phyloP scores from a whole-genome alignment of 2,113 vertebrate genomes.

The Lanius ludovicianus region DNA sequence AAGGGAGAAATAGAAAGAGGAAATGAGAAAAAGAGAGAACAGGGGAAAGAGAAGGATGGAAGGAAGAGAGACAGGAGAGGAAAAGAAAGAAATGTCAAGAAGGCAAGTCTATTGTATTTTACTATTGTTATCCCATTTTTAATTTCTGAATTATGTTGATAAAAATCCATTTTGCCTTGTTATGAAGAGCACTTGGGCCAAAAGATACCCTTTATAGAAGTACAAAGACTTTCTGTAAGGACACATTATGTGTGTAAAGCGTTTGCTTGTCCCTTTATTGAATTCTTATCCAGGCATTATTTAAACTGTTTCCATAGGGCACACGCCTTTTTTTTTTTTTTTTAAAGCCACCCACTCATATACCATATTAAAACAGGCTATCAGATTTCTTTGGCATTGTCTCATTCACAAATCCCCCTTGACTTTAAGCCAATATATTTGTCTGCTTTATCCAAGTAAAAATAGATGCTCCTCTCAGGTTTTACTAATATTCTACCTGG shows the following conservation, averaged over 20 bases:
- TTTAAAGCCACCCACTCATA: conserved; percentile 36
- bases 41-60: not conserved
- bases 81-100: not conserved
- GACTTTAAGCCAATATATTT: conserved; percentile 17
- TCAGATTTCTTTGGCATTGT: conserved; percentile 16
- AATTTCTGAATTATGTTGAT: not conserved
- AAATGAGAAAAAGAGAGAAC: not conserved
- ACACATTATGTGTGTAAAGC: not conserved
- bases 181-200: not conserved
- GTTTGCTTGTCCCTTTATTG: not conserved
- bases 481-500: conserved; percentile 69
- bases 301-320: conserved; percentile 23
- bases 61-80: too few relatives aligned
- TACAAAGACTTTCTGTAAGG: not conserved
- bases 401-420: conserved; percentile 31
- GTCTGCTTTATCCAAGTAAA: conserved; percentile 26
- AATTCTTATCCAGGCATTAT: not conserved
- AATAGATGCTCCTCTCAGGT: conserved; percentile 52
- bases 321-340: not conserved
- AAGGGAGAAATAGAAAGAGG: not conserved
- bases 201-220: not conserved
- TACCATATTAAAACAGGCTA: conserved; percentile 19
- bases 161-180: not conserved
- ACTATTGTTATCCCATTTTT: not conserved
- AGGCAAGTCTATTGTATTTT: not conserved